phyloP scores from a whole-genome alignment of 1,140 invertebrate species.

The Eubasilissa regina region DNA sequence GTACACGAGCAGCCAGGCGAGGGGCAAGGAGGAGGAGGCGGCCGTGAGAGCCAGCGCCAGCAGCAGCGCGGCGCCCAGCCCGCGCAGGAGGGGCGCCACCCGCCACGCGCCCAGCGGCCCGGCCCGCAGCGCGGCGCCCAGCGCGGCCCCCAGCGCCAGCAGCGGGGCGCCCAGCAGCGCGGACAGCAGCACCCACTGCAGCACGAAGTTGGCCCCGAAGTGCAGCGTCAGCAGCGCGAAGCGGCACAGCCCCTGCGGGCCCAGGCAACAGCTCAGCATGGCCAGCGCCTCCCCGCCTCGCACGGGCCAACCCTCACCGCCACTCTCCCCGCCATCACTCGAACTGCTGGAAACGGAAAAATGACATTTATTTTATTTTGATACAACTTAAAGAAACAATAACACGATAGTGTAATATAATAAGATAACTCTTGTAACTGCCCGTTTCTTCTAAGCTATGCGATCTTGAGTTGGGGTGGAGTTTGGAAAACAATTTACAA shows the following conservation, averaged over 20 bases:
- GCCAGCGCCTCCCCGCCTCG: constrained; percentile 85
- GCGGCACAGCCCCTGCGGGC: constrained; percentile 90
- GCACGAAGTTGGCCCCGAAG: constrained; percentile 92
- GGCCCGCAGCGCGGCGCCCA: constrained; percentile 88
- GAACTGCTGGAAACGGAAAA: constrained; percentile 31
- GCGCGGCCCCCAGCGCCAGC: constrained; percentile 86
- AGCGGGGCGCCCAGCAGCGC: constrained; percentile 89
- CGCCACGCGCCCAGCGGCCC: constrained; percentile 94
- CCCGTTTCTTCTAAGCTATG: too few species aligned
- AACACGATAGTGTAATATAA: too few species aligned
- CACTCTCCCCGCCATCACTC: constrained; percentile 7
- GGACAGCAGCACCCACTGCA: constrained; percentile 91
- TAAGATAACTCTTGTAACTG: too few species aligned
- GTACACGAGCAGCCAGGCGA: constrained; percentile 93
- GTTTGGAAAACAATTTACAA: too few species aligned
- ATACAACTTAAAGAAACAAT: too few species aligned
- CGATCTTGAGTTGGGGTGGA: too few species aligned
- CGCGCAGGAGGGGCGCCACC: constrained; percentile 92
- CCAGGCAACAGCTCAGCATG: constrained; percentile 87
- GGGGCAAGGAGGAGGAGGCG: constrained; percentile 88
- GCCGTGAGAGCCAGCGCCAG: constrained; percentile 86
- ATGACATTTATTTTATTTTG: constrained; percentile 42
- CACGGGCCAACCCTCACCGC: constrained; percentile 81
- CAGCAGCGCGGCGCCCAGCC: constrained; percentile 87
- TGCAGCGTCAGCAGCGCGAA: constrained; percentile 90